Conservation (phyloP, 1,140 invertebrate genomes). For the Psix sp. region DNA sequence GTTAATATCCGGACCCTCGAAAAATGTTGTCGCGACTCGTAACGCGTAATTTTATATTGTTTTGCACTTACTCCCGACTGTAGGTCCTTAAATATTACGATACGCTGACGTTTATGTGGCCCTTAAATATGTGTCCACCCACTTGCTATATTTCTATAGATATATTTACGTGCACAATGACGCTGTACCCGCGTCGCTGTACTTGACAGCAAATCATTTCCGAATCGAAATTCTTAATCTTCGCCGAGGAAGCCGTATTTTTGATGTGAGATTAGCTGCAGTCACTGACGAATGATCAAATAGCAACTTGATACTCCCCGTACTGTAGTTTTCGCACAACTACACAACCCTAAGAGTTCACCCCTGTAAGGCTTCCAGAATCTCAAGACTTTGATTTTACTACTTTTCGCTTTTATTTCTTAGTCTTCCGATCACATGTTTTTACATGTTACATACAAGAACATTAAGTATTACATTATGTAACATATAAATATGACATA, state of each 20-base stretch:
- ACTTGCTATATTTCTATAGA: conserved; percentile 4
- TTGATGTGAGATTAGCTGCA: conserved; percentile 24
- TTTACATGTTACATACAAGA: too few relatives aligned
- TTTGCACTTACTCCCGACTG: not conserved
- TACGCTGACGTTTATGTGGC: conserved; percentile 21
- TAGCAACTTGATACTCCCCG: conserved; percentile 30
- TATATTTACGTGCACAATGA: not conserved
- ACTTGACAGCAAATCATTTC: conserved; percentile 20
- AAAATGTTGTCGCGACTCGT: conserved; percentile 7
- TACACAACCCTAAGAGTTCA: conserved; percentile 29
- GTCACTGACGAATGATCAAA: conserved; percentile 24
- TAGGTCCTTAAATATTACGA: conserved; percentile 12
- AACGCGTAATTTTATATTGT: conserved; percentile 19
- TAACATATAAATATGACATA: too few relatives aligned
- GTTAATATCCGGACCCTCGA: conserved; percentile 14
- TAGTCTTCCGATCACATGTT: too few relatives aligned
- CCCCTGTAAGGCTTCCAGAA: conserved; percentile 14
- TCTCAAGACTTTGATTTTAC: conserved; percentile 23
- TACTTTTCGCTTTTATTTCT: conserved; percentile 1
- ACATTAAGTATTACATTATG: too few relatives aligned
- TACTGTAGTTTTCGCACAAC: conserved; percentile 31
- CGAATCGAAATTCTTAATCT: conserved; percentile 39
- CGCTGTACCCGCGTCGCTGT: conserved; percentile 2
- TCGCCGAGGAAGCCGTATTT: conserved; percentile 32
- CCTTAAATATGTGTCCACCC: conserved; percentile 11